Percentiles rank a stretch among this genome's conserved stretches.
These are phyloP conservation scores for Athene noctua DNA, from an alignment of 2,113 vertebrate genomes.

Conservation along the genomic window DNA sequence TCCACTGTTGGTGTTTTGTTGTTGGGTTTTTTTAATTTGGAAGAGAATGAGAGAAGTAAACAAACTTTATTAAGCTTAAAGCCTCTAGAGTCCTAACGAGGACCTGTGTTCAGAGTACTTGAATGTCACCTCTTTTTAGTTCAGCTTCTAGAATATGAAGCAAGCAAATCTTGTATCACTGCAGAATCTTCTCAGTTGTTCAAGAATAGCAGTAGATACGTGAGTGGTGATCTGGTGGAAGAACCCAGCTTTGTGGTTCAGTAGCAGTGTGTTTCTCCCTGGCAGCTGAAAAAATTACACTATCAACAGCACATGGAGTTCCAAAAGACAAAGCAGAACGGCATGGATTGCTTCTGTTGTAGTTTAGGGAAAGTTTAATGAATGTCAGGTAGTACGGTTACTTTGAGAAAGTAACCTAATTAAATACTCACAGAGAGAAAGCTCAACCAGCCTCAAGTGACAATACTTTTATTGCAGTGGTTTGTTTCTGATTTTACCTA, in stretches of 20 bases:
- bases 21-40: background rate
- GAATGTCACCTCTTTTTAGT: background rate
- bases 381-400: background rate
- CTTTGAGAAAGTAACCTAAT: background rate
- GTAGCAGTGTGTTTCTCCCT: background rate
- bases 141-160: background rate
- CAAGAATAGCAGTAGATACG: background rate
- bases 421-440: background rate
- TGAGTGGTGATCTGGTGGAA: background rate
- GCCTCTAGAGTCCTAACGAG: background rate
- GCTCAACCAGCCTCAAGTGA: background rate
- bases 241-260: background rate
- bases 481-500: background rate
- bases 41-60: background rate
- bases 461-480: background rate
- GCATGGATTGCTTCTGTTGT: background rate
- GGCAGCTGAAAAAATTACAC: background rate
- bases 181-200: background rate
- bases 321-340: background rate
- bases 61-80: background rate
- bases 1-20: background rate
- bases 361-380: background rate
- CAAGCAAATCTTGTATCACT: background rate
- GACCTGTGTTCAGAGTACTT: background rate
- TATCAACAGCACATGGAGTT: background rate